Evolutionary conservation across 1,140 invertebrate genomes (phyloP).

Genomic region (Heterodera schachtii): DNA sequence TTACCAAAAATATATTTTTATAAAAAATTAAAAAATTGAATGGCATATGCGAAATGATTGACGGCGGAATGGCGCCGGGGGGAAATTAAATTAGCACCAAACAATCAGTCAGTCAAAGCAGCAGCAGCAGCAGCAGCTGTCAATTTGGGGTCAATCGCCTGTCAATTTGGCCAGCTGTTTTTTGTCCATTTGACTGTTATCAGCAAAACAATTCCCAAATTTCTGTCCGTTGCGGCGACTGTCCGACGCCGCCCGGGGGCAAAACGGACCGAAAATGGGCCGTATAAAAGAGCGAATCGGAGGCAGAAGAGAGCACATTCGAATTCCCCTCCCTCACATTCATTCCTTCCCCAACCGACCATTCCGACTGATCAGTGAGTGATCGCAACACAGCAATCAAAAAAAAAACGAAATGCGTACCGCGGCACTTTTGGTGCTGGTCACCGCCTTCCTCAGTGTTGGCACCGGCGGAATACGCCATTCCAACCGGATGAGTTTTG

Average conservation of each 20-base stretch:
- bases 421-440: neutral
- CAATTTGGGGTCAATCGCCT: neutral
- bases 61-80: too few relatives aligned
- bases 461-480: neutral
- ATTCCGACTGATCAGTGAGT: neutral
- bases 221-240: neutral
- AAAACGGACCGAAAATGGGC: neutral
- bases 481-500: neutral
- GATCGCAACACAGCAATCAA: neutral
- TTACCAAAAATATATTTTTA: neutral
- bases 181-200: neutral
- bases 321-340: neutral
- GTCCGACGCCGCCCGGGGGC: neutral
- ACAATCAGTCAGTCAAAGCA: neutral
- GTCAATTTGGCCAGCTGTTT: neutral
- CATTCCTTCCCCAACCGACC: neutral
- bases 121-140: neutral
- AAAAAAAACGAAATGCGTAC: neutral
- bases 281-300: neutral
- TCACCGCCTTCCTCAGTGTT: neutral
- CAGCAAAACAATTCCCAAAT: neutral
- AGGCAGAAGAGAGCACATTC: neutral
- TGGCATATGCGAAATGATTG: neutral
- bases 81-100: neutral
- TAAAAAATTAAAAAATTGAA: conserved; percentile 3